Percentiles rank a stretch among this genome's conserved stretches.
phyloP scores from a whole-genome alignment of 2,113 vertebrate species.

The Archocentrus centrarchus region DNA sequence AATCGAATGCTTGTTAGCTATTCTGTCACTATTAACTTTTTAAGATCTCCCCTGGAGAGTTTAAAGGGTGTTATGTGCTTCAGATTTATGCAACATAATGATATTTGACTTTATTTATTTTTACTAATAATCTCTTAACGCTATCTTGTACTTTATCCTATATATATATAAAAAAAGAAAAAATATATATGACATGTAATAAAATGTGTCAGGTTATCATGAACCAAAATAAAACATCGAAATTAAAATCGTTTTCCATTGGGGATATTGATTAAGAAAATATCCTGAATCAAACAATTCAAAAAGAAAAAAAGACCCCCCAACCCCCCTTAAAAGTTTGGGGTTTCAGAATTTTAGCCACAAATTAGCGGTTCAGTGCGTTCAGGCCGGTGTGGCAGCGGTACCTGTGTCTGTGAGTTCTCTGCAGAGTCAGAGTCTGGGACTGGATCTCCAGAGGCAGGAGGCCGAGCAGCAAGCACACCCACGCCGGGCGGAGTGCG shows the following conservation, averaged over 20 bases:
- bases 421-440: slow-evolving; percentile 35
- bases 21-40: not conserved
- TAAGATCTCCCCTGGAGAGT: not conserved
- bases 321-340: not conserved
- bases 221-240: too few relatives aligned
- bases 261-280: too few relatives aligned
- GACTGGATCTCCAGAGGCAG: slow-evolving; percentile 64
- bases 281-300: too few relatives aligned
- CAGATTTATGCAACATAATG: not conserved
- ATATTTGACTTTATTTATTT: too few relatives aligned
- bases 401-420: slow-evolving; percentile 66
- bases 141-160: not conserved
- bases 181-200: too few relatives aligned
- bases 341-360: not conserved
- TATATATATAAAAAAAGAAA: accelerated
- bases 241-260: too few relatives aligned
- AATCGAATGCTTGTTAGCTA: not conserved
- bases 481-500: slow-evolving; percentile 52
- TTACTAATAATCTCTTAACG: not conserved
- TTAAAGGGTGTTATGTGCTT: not conserved
- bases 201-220: too few relatives aligned
- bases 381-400: not conserved
- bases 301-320: not conserved
- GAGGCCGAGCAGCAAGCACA: slow-evolving; percentile 69
- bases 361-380: not conserved